Evolutionary conservation across 2,888 invertebrate genomes (phyloP), one percentile per base, ranked within the genome.

Genomic region (Osedax frankpressi): DNA sequence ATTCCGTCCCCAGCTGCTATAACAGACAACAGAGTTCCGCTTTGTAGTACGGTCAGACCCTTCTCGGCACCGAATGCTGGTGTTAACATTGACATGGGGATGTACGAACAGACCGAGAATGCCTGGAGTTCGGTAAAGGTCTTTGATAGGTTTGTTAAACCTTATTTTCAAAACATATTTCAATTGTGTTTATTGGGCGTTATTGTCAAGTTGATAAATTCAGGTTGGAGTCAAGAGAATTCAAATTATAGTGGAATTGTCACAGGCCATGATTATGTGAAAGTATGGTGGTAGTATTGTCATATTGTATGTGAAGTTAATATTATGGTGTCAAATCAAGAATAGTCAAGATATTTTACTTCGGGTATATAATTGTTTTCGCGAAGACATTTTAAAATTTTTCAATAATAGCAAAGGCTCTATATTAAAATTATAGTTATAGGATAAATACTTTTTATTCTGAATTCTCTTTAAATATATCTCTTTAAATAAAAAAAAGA

Each of bases 11-110:
- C 28, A 14, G 60, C 14, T 3, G 71, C 74, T 24, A 74, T 2
- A 1, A 60, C 71, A n/a, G 74, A 74, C 11, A 72, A 30, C 3
- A 72, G 62, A 19, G 14, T 71, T 27, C 26, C 71, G 27, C 70
- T 27, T 27, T 2, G 11, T 1, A 11, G 3, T 1, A 28, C n/a
- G 6, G 67, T 27, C 25, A 71, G n/a, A 28, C 24, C 27, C 59
- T 28, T 63, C 71, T 70, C 44, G 65, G 25, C 29, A 19, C 60
- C 76, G n/a, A 75, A 29, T 6, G 71, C 44, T 2, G 69, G 73
- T 6, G 44, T 62, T 24, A 67, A 68, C 28, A 72, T 74, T 26
- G 73, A 62, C 0, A 72, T 26, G 14, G 60, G 68, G 68, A 71
- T 67, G 30, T 65, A 69, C 26, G 70, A 68, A 29, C 28, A n/a